Evolutionary conservation across 1,140 invertebrate species (phyloP).

Genomic region (Argopecten irradians): DNA sequence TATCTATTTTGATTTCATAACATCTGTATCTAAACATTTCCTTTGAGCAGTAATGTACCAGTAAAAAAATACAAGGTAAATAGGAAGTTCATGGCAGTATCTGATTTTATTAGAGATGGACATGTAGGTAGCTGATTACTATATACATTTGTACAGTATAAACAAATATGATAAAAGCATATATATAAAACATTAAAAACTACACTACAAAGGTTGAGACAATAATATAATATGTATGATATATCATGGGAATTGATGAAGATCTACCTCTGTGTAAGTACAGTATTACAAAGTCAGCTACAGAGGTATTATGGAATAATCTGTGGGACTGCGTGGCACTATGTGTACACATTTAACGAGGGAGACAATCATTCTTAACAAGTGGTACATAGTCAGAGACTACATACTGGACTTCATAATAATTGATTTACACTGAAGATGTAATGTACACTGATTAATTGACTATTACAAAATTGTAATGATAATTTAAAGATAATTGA

Average conservation of each 20-base stretch:
- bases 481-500: too few relatives aligned
- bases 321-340: background rate
- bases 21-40: too few relatives aligned
- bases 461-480: too few relatives aligned
- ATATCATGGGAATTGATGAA: background rate
- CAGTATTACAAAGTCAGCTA: background rate
- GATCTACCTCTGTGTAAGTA: background rate
- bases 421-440: background rate
- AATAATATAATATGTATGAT: background rate
- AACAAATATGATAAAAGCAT: background rate
- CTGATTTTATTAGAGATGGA: background rate
- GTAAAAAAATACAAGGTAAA: background rate
- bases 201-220: background rate
- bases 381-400: background rate
- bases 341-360: background rate
- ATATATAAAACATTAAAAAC: background rate
- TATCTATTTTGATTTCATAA: too few relatives aligned
- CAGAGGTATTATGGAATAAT: background rate
- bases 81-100: background rate
- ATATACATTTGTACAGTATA: slow-evolving; percentile 8
- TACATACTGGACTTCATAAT: background rate
- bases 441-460: background rate
- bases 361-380: background rate
- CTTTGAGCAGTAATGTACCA: too few relatives aligned
- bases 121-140: background rate